Percentiles rank a stretch among this genome's conserved stretches.
These are phyloP conservation scores for Tetramorium simillimum DNA, from an alignment of 1,140 invertebrate genomes.

Conservation along the genomic window DNA sequence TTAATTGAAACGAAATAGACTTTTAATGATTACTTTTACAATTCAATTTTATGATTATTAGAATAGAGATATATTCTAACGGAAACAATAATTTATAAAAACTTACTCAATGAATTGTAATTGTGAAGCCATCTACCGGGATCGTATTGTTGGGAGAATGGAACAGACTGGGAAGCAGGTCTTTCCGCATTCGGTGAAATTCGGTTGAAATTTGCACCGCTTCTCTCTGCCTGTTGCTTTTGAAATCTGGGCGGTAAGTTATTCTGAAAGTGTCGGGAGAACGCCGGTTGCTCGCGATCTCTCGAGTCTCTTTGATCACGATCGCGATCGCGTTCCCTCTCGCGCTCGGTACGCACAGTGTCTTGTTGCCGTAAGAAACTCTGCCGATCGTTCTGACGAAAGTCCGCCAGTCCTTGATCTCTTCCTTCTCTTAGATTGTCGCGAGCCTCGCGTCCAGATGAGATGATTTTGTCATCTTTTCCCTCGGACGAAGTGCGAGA, in stretches of 20 bases:
- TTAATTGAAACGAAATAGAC: neutral
- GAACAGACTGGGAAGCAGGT: slow-evolving; percentile 75
- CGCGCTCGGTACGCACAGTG: slow-evolving; percentile 76
- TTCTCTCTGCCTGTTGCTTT: slow-evolving; percentile 88
- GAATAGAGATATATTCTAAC: neutral
- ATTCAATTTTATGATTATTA: neutral
- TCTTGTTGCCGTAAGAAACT: slow-evolving; percentile 72
- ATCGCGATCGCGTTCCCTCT: slow-evolving; percentile 83
- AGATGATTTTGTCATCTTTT: slow-evolving; percentile 81
- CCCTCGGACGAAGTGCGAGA: slow-evolving; percentile 86
- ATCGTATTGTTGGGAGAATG: slow-evolving; percentile 86
- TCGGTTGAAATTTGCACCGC: slow-evolving; percentile 79
- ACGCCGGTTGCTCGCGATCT: slow-evolving; percentile 85
- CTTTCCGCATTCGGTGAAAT: slow-evolving; percentile 82
- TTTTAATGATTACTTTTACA: neutral
- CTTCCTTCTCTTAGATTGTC: slow-evolving; percentile 69
- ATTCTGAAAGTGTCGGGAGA: slow-evolving; percentile 90
- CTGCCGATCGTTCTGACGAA: slow-evolving; percentile 64
- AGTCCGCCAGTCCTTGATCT: slow-evolving; percentile 68
- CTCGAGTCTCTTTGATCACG: slow-evolving; percentile 80
- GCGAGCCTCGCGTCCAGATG: slow-evolving; percentile 66
- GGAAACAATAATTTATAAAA: slow-evolving; percentile 1
- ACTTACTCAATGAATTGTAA: slow-evolving; percentile 81
- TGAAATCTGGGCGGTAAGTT: slow-evolving; percentile 95
- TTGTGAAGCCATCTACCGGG: slow-evolving; percentile 80